Evolutionary conservation across 2,797 vertebrate genomes (phyloP), one percentile per base, ranked within the genome.

Genomic region (Fundulus diaphanus): DNA sequence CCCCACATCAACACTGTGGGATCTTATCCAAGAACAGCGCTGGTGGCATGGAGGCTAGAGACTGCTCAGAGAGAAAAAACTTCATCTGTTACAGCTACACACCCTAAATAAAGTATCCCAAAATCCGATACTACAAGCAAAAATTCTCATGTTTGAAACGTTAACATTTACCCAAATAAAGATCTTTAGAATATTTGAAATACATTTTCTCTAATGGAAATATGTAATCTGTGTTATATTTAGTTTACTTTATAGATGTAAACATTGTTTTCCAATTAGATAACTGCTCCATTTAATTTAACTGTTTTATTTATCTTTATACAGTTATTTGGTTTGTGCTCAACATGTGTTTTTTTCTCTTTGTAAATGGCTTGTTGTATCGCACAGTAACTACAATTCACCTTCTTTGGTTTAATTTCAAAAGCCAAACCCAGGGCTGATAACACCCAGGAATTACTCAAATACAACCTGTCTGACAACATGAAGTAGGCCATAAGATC

Each of bases 71-170:
- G 49, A 83, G 7, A 16, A 86, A 51, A 27, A 88, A 89, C 82
- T 90, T 91, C 65, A 67, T 92, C 20, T 92, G 88, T 70, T 90
- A 90, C 29, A 69, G 20, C 18, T n/a, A 9, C 12, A 12, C 0
- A 24, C 22, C 11, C 1, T 15, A 18, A 52, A 49, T 18, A 52
- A 11, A 51, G 24, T 51, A 18, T 51, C 8, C 20, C 49, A 51
- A 24, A 20, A 51, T 49, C 20, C 24, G 49, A 51, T 22, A 51
- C 5, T 24, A 6, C 49, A 51, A 22, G 20, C 22, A 24, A 3
- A 51, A n/a, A n/a, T n/a, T n/a, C n/a, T 51, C 1, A 5, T 49
- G 24, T 51, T 51, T 51, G 24, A 52, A 52, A 52, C 12, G 51
- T 52, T 24, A 52, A 24, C 24, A 33, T 31, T 33, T 15, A 8